These are phyloP conservation scores for Podarcis raffonei DNA, from an alignment of 2,113 vertebrate genomes.

Conservation along the genomic window DNA sequence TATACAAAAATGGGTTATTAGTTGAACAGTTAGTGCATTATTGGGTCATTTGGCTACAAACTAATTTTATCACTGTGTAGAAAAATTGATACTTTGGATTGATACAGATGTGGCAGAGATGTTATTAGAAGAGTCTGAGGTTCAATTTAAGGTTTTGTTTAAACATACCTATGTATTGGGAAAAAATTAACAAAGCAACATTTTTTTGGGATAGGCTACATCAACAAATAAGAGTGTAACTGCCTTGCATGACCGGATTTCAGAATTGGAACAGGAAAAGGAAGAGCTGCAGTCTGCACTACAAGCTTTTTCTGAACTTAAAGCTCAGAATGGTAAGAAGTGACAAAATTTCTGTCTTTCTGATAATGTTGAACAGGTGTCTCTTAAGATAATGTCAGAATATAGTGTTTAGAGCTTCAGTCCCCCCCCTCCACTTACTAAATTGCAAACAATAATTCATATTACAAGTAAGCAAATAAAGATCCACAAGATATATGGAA, in stretches of 20 bases:
- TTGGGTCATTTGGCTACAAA: not conserved
- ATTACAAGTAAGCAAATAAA: not conserved
- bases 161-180: not conserved
- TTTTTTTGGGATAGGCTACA: conserved; percentile 73
- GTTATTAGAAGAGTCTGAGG: not conserved
- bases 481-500: not conserved
- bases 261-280: conserved; percentile 81
- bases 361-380: not conserved
- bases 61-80: not conserved
- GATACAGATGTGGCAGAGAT: not conserved
- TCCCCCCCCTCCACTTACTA: not conserved
- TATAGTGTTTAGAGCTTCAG: not conserved
- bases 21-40: not conserved
- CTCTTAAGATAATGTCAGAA: not conserved
- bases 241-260: conserved; percentile 73
- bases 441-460: not conserved
- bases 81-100: not conserved
- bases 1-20: not conserved
- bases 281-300: conserved; percentile 81
- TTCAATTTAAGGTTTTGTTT: not conserved
- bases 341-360: not conserved
- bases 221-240: conserved; percentile 69
- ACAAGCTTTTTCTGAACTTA: conserved; percentile 79
- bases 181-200: not conserved
- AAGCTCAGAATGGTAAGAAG: conserved; percentile 81